Conservation (phyloP, 2,888 invertebrate genomes). For the Eucriotettix oculatus region DNA sequence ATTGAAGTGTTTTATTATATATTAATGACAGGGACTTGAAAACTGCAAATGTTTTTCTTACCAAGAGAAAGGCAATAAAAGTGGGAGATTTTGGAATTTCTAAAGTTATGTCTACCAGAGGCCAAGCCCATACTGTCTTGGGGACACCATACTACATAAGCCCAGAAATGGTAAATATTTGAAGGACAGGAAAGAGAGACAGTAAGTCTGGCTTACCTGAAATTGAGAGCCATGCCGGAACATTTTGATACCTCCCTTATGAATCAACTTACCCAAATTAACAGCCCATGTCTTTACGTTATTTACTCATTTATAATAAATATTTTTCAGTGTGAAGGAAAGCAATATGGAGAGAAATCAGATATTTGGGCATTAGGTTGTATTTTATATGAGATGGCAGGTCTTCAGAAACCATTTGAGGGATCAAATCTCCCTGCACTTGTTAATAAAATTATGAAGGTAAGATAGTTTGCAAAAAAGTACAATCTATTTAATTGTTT, state of each 20-base stretch:
- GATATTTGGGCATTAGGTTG: conserved; percentile 67
- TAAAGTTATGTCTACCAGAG: conserved; percentile 49
- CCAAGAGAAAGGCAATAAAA: conserved; percentile 45
- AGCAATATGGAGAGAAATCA: conserved; percentile 56
- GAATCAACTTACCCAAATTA: neutral
- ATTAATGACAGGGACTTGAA: conserved; percentile 45
- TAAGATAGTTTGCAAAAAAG: conserved; percentile 17
- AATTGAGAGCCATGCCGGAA: neutral
- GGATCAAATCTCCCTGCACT: conserved; percentile 53
- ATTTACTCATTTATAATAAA: neutral
- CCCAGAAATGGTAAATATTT: conserved; percentile 44
- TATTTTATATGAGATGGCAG: conserved; percentile 57
- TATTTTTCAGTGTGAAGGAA: conserved; percentile 48
- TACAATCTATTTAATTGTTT: neutral
- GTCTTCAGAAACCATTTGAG: conserved; percentile 53
- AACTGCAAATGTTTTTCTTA: conserved; percentile 57
- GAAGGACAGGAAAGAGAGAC: too few relatives aligned
- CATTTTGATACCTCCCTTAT: neutral
- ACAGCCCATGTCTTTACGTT: too few relatives aligned
- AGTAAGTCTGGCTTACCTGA: too few relatives aligned
- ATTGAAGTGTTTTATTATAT: neutral
- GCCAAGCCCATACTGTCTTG: conserved; percentile 49
- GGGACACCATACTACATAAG: conserved; percentile 59
- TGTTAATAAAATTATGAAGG: conserved; percentile 56
- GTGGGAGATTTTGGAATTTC: conserved; percentile 63